These are phyloP conservation scores for Oryzias curvinotus DNA, from an alignment of 2,113 vertebrate genomes.

Conservation along the genomic window DNA sequence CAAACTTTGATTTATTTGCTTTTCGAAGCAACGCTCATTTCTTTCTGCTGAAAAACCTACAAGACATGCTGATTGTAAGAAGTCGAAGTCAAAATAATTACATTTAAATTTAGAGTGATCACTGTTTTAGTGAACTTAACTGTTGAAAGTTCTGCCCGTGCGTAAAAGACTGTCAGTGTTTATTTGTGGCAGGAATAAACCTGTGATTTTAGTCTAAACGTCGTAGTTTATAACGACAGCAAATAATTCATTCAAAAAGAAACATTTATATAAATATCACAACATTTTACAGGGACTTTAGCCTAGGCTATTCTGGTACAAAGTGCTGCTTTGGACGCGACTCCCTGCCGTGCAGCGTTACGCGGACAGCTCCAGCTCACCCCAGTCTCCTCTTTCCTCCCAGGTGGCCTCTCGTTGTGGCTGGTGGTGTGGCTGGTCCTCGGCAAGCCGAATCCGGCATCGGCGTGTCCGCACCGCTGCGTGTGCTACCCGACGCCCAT, in stretches of 20 bases:
- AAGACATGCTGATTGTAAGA: too few species aligned
- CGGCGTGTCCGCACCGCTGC: constrained; percentile 88
- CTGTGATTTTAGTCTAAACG: background rate
- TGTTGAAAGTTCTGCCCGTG: constrained; percentile 22
- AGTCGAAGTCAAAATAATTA: too few species aligned
- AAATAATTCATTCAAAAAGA: background rate
- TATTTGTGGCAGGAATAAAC: background rate
- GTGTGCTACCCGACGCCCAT: constrained; percentile 95
- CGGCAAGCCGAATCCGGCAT: constrained; percentile 77
- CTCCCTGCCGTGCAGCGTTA: background rate
- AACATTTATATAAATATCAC: fast-evolving
- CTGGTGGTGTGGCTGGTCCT: constrained; percentile 84
- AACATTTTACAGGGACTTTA: background rate
- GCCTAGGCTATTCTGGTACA: too few species aligned
- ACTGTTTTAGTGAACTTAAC: too few species aligned
- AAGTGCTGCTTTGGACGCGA: too few species aligned
- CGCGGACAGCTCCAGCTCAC: constrained; percentile 28
- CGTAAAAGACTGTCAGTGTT: constrained; percentile 30
- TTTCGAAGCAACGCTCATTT: background rate
- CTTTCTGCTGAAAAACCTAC: too few species aligned
- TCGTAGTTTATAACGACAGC: background rate
- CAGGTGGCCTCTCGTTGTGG: constrained; percentile 83
- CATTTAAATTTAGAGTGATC: too few species aligned
- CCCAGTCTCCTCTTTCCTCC: constrained; percentile 27
- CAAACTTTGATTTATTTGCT: background rate